A percentile compares a stretch with the other conserved stretches of the same genome.
phyloP scores from a whole-genome alignment of 1,140 invertebrate genomes.

The Hylaeus anthracinus region DNA sequence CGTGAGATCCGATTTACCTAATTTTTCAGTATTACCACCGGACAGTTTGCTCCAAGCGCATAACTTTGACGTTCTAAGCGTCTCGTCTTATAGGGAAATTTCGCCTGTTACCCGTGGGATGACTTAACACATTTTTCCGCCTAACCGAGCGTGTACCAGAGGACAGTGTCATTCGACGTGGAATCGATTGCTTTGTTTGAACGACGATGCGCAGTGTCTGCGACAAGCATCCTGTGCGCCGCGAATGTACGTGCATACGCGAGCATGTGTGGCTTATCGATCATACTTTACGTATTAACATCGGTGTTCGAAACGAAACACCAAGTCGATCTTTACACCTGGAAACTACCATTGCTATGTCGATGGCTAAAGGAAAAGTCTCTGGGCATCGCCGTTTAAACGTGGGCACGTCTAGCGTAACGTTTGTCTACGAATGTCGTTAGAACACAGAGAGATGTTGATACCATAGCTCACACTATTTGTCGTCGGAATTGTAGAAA shows the following conservation, averaged over 20 bases:
- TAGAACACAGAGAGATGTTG: background rate
- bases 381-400: slow-evolving; percentile 53
- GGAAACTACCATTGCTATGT: background rate
- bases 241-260: slow-evolving; percentile 33
- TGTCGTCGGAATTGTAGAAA: slow-evolving; percentile 19
- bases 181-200: slow-evolving; percentile 67
- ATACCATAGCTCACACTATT: slow-evolving; percentile 24
- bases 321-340: background rate
- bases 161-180: slow-evolving; percentile 41
- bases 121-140: background rate
- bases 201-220: slow-evolving; percentile 66
- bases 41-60: background rate
- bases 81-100: background rate
- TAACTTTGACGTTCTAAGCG: background rate
- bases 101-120: background rate
- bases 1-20: no score
- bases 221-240: slow-evolving; percentile 13
- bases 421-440: slow-evolving; percentile 39
- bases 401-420: slow-evolving; percentile 35
- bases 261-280: slow-evolving; percentile 43
- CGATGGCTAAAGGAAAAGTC: background rate
- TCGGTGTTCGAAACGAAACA: background rate
- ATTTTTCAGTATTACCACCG: background rate
- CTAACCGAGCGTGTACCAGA: background rate
- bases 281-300: slow-evolving; percentile 18